Base-by-base conservation (phyloP, 2,797 vertebrate genomes). In the Acanthornis magna region DNA sequence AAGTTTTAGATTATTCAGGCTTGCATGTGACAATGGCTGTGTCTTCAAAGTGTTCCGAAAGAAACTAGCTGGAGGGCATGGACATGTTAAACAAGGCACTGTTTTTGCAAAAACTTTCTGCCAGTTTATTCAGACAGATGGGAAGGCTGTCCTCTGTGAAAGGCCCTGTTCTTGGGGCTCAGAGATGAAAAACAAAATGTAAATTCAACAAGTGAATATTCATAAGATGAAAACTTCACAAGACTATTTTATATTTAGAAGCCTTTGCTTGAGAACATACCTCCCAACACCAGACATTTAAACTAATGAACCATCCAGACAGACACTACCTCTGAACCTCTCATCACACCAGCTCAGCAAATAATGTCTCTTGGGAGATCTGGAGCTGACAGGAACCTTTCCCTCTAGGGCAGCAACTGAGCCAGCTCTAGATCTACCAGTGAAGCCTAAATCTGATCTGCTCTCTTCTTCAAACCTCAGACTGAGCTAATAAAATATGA, bases 191-290 rank as follows among this genome's bases (percentile, higher is more conserved):
- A 97, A 94, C 94, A 96, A 95, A 95, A 97, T 97, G 95, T 92
- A 97, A 97, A 97, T 97, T 94, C 96, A 97, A 96, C 92, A 96
- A 95, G 94, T 92, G 93, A 97, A 96, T 97, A 96, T 97, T 96
- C 96, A 96, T 97, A 93, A 96, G 91, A 89, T 32, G 45, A 68
- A 89, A 96, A 97, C 91, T 96, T 97, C 94, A 96, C 76, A 93
- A 60, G 91, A 70, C 34, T 68, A 67, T n/a, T 92, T 87, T 96
- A 96, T 96, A 96, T 96, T 97, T 95, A 96, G 96, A 94, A 92
- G 54, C 36, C 30, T 91, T 83, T 86, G 58, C 95, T 92, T 91
- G 63, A 91, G 89, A 90, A 89, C 55, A 25, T 65, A 53, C 76
- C 83, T 96, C 66, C 72, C 51, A 25, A 93, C 89, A 60, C 53